Conservation (phyloP, 2,113 vertebrate genomes). For the Sigmodon hispidus region DNA sequence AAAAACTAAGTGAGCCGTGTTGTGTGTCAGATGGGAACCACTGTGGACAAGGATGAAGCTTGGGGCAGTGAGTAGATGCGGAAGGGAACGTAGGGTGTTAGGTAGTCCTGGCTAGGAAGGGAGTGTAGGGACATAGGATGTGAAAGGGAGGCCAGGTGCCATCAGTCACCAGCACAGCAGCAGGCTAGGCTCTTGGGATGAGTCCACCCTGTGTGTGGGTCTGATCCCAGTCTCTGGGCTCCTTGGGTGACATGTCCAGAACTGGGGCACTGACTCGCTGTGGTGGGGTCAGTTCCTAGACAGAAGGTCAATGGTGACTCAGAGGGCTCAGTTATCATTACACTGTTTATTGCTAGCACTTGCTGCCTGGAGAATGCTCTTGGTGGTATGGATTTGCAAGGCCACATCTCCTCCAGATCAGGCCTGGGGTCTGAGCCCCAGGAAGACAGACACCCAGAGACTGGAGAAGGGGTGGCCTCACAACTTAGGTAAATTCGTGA, state of each 20-base stretch:
- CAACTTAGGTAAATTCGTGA: neutral
- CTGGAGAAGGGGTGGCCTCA: neutral
- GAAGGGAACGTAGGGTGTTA: neutral
- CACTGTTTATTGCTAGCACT: constrained; percentile 5
- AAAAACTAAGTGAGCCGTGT: neutral
- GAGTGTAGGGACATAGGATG: neutral
- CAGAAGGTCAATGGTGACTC: neutral
- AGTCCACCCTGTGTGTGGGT: neutral
- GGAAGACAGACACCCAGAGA: neutral
- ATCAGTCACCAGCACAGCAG: neutral
- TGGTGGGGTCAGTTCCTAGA: neutral
- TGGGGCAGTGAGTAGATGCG: neutral
- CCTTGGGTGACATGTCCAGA: neutral
- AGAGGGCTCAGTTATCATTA: neutral
- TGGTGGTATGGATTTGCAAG: neutral
- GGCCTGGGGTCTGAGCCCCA: neutral
- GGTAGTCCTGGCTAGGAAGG: neutral
- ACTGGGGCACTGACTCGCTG: too few relatives aligned
- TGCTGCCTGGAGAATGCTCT: constrained; percentile 9
- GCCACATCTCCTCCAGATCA: too few relatives aligned
- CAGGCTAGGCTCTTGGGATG: accelerated
- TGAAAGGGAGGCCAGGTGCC: neutral
- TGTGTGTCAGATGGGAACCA: too few relatives aligned
- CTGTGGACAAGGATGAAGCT: neutral
- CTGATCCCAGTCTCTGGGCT: neutral